These are phyloP conservation scores for Philereme vetulata DNA, from an alignment of 2,888 invertebrate species.

Conservation along the genomic window DNA sequence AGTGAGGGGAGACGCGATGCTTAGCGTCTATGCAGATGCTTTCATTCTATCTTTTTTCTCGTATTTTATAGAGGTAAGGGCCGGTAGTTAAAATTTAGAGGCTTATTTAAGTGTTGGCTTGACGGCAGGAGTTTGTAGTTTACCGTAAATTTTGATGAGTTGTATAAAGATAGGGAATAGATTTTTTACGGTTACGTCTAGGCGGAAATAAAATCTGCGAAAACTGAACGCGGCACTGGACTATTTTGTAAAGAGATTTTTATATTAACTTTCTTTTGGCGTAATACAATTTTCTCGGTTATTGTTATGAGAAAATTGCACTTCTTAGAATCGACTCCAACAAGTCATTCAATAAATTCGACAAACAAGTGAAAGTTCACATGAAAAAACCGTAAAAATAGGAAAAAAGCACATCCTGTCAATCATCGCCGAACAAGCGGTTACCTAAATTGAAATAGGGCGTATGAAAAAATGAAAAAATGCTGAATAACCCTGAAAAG, in stretches of 20 bases:
- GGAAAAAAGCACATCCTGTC: slow-evolving; percentile 30
- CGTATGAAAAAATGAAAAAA: slow-evolving; percentile 52
- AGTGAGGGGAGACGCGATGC: slow-evolving; percentile 55
- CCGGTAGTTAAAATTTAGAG: slow-evolving; percentile 43
- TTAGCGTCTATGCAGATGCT: slow-evolving; percentile 76
- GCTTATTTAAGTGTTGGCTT: slow-evolving; percentile 42
- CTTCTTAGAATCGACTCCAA: slow-evolving; percentile 1
- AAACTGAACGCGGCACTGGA: too few relatives aligned
- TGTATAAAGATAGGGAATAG: slow-evolving; percentile 43
- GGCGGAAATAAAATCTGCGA: slow-evolving; percentile 12
- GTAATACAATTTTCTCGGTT: neutral
- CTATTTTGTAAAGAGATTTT: neutral
- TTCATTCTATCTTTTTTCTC: slow-evolving; percentile 41
- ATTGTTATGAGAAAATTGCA: neutral
- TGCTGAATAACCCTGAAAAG: slow-evolving; percentile 67
- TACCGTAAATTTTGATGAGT: slow-evolving; percentile 41
- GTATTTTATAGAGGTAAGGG: slow-evolving; percentile 43
- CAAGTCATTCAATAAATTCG: neutral
- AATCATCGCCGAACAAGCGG: slow-evolving; percentile 30
- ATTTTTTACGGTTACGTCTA: slow-evolving; percentile 36
- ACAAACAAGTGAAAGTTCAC: slow-evolving; percentile 12
- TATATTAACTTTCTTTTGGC: neutral
- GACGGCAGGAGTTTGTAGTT: slow-evolving; percentile 40
- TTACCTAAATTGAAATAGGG: slow-evolving; percentile 38
- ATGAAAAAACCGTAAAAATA: slow-evolving; percentile 13